Percentiles rank a stretch among this genome's conserved stretches.
These are phyloP conservation scores for Apocheima hispidaria DNA, from an alignment of 2,888 invertebrate species.

Conservation along the genomic window DNA sequence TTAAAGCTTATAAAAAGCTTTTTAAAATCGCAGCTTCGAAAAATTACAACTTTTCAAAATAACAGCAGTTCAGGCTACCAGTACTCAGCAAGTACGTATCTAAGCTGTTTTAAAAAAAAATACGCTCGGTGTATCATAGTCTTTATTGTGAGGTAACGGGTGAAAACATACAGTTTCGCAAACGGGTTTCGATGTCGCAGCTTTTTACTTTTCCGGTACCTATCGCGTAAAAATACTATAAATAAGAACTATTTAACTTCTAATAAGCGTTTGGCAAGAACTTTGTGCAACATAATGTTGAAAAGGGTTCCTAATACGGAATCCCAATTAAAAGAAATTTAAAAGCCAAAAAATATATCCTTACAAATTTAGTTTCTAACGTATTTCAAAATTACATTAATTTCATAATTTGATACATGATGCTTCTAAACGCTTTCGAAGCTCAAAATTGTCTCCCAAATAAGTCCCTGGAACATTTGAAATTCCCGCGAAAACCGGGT, in stretches of 20 bases:
- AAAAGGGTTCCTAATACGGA: too few species aligned
- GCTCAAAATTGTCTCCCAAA: conserved; percentile 47
- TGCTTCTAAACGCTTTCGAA: conserved; percentile 51
- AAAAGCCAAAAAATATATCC: not conserved
- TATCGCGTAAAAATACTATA: conserved; percentile 16
- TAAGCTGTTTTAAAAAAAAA: not conserved
- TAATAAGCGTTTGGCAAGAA: not conserved
- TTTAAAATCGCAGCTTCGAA: too few species aligned
- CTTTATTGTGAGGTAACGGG: conserved; percentile 52
- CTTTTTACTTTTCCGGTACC: conserved; percentile 27
- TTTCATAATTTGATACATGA: conserved; percentile 54
- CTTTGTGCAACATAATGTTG: too few species aligned
- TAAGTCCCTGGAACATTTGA: conserved; percentile 49
- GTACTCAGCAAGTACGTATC: not conserved
- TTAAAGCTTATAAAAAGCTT: too few species aligned
- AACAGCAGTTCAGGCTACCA: too few species aligned
- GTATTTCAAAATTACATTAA: conserved; percentile 39
- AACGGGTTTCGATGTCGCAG: conserved; percentile 38
- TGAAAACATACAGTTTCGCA: conserved; percentile 42
- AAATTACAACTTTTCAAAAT: too few species aligned
- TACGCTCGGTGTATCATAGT: conserved; percentile 43
- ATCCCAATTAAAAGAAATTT: too few species aligned
- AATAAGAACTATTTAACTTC: not conserved
- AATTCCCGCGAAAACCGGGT: conserved; percentile 63
- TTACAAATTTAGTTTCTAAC: not conserved